Evolutionary conservation across 2,888 invertebrate species (phyloP).

Genomic region (Lucinisca nassula): DNA sequence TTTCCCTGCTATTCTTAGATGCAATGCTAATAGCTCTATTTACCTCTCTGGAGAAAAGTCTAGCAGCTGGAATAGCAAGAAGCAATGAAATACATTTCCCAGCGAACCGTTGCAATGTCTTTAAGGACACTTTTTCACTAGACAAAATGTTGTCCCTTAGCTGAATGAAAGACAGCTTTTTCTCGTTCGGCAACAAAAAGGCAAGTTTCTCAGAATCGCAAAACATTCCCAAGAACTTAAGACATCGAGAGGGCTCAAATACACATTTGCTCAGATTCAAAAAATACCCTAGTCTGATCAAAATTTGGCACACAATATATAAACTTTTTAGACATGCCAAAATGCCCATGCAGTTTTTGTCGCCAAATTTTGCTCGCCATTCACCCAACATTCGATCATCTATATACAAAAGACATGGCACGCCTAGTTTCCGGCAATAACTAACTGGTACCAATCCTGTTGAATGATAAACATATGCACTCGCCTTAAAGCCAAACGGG

Average conservation of each 20-base stretch:
- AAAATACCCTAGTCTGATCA: conserved; percentile 43
- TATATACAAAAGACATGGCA: conserved; percentile 22
- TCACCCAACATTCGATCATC: conserved; percentile 40
- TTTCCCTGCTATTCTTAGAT: conserved; percentile 30
- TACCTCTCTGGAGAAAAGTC: conserved; percentile 40
- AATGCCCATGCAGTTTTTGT: background rate
- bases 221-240: conserved; percentile 40
- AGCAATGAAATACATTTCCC: conserved; percentile 45
- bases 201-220: conserved; percentile 13
- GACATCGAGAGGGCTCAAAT: conserved; percentile 17
- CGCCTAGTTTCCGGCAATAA: conserved; percentile 19
- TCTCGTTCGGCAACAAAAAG: conserved; percentile 29
- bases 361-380: background rate
- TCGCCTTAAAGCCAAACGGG: conserved; percentile 48
- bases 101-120: conserved; percentile 41
- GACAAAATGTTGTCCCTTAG: conserved; percentile 35
- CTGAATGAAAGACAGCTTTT: conserved; percentile 26
- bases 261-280: conserved; percentile 32
- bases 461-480: conserved; percentile 39
- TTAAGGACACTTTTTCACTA: conserved; percentile 11
- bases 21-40: conserved; percentile 33
- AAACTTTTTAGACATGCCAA: conserved; percentile 16
- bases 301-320: conserved; percentile 36
- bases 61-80: conserved; percentile 38
- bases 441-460: conserved; percentile 6